Evolutionary conservation across 2,888 invertebrate genomes (phyloP).

Genomic region (Pinctada fucata): DNA sequence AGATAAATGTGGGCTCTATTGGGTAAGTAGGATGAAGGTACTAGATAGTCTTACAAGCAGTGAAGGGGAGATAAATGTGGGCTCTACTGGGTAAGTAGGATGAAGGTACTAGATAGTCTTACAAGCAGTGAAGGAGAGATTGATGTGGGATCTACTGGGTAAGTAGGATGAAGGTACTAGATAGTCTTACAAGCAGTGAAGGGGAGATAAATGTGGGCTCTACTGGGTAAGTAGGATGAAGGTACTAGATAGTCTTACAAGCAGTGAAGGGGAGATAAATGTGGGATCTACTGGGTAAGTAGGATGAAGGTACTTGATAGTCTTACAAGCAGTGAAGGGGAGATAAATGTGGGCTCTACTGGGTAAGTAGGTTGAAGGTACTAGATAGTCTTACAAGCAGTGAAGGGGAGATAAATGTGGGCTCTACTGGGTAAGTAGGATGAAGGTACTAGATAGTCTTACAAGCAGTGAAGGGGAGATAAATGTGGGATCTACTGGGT

Average conservation of each 20-base stretch:
- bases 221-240: background rate
- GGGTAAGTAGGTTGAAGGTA: background rate
- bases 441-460: background rate
- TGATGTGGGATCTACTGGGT: conserved; percentile 1
- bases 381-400: too few species aligned
- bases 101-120: background rate
- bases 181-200: too few species aligned
- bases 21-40: background rate
- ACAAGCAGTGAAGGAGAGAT: conserved; percentile 24
- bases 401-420: too few species aligned
- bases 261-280: background rate
- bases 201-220: conserved; percentile 4
- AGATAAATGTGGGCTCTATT: conserved; percentile 4
- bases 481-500: conserved; percentile 1
- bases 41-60: too few species aligned
- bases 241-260: too few species aligned
- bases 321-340: conserved; percentile 16
- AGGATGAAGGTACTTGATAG: background rate
- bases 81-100: background rate
- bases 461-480: conserved; percentile 23
- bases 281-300: conserved; percentile 1
- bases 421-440: background rate
- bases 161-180: too few species aligned
- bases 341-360: conserved; percentile 6
- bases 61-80: too few species aligned